These are phyloP conservation scores for Drosophila sp. DNA, from an alignment of 1,140 invertebrate species.

Conservation along the genomic window DNA sequence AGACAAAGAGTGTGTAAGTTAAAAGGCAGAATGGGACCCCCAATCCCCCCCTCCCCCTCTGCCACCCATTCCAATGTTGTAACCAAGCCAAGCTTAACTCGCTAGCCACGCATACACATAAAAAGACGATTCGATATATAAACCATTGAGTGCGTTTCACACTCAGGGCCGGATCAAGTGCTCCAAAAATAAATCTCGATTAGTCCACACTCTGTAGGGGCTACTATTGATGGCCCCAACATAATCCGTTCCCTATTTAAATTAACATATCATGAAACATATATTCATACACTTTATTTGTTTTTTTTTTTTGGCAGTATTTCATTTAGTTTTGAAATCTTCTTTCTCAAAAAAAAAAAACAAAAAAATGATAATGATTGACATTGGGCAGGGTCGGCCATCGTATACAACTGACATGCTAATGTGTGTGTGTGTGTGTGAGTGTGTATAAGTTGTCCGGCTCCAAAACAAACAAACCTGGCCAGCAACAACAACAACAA, in stretches of 20 bases:
- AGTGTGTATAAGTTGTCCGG: constrained; percentile 18
- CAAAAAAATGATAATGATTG: constrained; percentile 46
- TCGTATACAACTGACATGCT: constrained; percentile 62
- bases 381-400: constrained; percentile 74
- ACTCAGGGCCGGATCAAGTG: constrained; percentile 12
- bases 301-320: too few relatives aligned
- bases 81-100: constrained; percentile 60
- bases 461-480: constrained; percentile 57
- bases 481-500: constrained; percentile 7
- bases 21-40: constrained; percentile 30
- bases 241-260: too few relatives aligned
- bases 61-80: constrained; percentile 38
- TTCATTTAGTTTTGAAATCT: neutral
- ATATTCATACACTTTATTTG: too few relatives aligned
- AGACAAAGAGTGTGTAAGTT: constrained; percentile 47
- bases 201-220: too few relatives aligned
- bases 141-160: constrained; percentile 57
- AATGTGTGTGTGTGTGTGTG: constrained; percentile 42
- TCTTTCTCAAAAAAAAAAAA: constrained; percentile 51
- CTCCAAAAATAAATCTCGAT: too few relatives aligned
- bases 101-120: constrained; percentile 50
- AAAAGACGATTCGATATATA: constrained; percentile 24
- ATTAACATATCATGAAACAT: too few relatives aligned
- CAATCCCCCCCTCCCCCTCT: constrained; percentile 9
- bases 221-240: too few relatives aligned